A percentile compares a stretch with the other conserved stretches of the same genome.
Conservation (phyloP, 2,797 vertebrate species). For the Threskiornis aethiopicus region DNA sequence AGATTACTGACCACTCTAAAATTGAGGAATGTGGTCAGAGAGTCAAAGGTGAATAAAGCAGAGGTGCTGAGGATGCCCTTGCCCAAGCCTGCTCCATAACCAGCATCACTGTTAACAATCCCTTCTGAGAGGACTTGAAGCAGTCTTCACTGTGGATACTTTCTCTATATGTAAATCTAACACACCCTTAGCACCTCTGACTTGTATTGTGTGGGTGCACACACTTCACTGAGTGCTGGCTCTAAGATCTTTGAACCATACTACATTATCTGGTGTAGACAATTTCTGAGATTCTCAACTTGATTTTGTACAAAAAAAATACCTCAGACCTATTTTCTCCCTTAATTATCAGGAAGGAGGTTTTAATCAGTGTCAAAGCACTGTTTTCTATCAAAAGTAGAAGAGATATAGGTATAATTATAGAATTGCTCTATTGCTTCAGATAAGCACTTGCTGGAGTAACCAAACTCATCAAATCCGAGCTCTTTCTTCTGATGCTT, state of each 20-base stretch:
- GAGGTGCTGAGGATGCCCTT: background rate
- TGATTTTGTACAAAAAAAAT: background rate
- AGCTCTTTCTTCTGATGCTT: background rate
- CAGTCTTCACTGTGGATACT: background rate
- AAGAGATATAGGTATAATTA: background rate
- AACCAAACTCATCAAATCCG: background rate
- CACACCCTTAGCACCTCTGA: accelerated
- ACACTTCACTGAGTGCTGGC: background rate
- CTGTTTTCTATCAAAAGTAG: background rate
- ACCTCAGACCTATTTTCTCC: background rate
- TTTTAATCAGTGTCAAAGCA: slow-evolving; percentile 8
- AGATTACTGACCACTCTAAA: background rate
- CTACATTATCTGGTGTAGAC: accelerated
- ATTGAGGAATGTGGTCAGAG: background rate
- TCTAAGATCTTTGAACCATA: background rate
- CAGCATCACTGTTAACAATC: background rate
- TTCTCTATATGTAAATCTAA: background rate
- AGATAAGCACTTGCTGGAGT: background rate
- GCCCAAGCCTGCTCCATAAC: background rate
- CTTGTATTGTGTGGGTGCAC: background rate
- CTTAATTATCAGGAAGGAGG: background rate
- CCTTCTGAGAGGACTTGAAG: background rate
- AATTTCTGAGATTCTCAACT: background rate
- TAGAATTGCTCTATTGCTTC: background rate
- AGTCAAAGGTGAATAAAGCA: background rate